Percentiles rank a stretch among this genome's conserved stretches.
phyloP scores from a whole-genome alignment of 2,888 invertebrate species.

The Embidobia sp. region DNA sequence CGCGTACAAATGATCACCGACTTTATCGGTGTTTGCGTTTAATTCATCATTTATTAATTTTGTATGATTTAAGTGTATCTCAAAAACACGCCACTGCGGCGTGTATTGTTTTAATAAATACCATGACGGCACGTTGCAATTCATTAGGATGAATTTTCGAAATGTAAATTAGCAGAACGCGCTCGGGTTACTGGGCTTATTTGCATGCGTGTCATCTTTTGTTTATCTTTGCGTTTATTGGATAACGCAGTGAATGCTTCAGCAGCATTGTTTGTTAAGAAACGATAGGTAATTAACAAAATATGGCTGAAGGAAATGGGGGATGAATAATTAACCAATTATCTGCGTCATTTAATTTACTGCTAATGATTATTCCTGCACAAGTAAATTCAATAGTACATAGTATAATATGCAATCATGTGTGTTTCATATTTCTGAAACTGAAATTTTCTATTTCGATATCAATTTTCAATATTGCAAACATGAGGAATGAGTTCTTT shows the following conservation, averaged over 20 bases:
- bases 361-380: too few relatives aligned
- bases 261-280: too few relatives aligned
- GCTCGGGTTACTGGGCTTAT: conserved; percentile 14
- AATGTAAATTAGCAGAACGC: conserved; percentile 24
- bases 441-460: too few relatives aligned
- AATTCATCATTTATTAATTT: conserved; percentile 38
- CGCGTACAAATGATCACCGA: conserved; percentile 22
- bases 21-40: conserved; percentile 14
- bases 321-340: too few relatives aligned
- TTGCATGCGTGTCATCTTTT: conserved; percentile 36
- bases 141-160: conserved; percentile 36
- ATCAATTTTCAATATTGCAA: too few relatives aligned
- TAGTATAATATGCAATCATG: too few relatives aligned
- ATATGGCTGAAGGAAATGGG: too few relatives aligned
- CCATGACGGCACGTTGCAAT: conserved; percentile 19
- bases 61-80: conserved; percentile 4
- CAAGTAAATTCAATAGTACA: too few relatives aligned
- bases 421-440: too few relatives aligned
- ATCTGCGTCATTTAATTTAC: too few relatives aligned
- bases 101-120: conserved; percentile 32
- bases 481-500: too few relatives aligned
- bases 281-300: too few relatives aligned
- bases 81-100: conserved; percentile 19
- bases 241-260: conserved; percentile 6
- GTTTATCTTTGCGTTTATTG: conserved; percentile 13